A percentile compares a stretch with the other conserved stretches of the same genome.
These are phyloP conservation scores for Myoxocephalus aenaeus DNA, from an alignment of 2,797 vertebrate species.

Conservation along the genomic window DNA sequence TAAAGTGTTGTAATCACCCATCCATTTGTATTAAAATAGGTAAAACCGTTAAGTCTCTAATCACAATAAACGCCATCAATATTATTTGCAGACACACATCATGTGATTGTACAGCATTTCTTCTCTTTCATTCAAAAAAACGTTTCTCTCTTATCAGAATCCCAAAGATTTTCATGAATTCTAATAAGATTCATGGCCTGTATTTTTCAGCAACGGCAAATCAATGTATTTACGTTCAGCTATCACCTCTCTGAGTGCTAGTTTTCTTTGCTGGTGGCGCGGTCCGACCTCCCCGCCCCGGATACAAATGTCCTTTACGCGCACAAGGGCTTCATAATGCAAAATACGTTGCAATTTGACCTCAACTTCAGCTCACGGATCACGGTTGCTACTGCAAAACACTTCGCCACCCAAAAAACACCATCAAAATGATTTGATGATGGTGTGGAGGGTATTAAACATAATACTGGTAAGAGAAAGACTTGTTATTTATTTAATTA, in stretches of 20 bases:
- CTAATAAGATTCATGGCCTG: background rate
- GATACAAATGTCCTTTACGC: no score
- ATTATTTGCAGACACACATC: background rate
- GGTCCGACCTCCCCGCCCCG: background rate
- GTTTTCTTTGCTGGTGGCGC: background rate
- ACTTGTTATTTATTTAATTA: no score
- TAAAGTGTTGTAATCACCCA: background rate
- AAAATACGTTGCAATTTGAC: background rate
- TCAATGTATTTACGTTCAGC: background rate
- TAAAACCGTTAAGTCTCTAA: background rate
- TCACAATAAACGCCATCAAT: background rate
- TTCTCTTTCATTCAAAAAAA: background rate
- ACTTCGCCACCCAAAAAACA: no score
- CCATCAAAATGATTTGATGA: no score
- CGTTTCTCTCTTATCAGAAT: no score
- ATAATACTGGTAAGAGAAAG: no score
- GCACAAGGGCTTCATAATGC: background rate
- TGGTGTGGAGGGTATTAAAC: no score
- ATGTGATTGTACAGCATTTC: background rate
- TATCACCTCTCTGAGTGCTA: background rate
- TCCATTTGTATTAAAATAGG: background rate
- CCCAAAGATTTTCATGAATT: no score
- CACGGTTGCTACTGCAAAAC: no score
- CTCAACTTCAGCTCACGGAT: no score
- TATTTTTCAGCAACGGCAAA: background rate